Percentiles rank a stretch among this genome's conserved stretches.
phyloP scores from a whole-genome alignment of 2,113 vertebrate species.

The Phrynosoma blainvillii region DNA sequence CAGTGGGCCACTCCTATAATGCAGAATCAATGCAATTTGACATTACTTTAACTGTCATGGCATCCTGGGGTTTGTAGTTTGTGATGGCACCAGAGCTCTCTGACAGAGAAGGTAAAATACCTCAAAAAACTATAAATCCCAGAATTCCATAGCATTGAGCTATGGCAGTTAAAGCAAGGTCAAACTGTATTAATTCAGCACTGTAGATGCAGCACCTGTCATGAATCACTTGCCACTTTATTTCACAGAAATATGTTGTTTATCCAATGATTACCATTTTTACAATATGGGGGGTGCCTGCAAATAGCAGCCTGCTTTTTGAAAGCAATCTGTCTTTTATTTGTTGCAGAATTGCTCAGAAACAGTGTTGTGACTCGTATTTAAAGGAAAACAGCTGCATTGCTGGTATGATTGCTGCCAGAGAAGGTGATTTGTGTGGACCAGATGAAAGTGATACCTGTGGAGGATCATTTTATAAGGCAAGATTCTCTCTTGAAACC shows the following conservation, averaged over 20 bases:
- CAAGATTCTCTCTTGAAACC: constrained; percentile 50
- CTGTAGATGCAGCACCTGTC: no score
- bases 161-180: no score
- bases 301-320: background rate
- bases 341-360: constrained; percentile 81
- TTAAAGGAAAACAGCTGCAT: constrained; percentile 87
- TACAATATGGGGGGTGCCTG: background rate
- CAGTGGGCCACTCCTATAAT: background rate
- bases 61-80: no score
- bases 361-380: constrained; percentile 87
- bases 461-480: constrained; percentile 81
- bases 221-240: background rate
- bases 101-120: no score
- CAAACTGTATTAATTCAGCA: no score
- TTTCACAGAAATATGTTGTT: background rate
- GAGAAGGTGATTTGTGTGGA: constrained; percentile 80
- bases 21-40: no score
- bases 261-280: background rate
- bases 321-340: background rate
- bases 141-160: no score
- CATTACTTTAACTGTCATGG: no score
- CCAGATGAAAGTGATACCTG: constrained; percentile 75
- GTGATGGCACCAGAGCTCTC: no score
- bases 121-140: no score
- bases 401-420: constrained; percentile 83